phyloP scores from a whole-genome alignment of 2,888 invertebrate genomes.

The Amblyjoppa fuscipennis region DNA sequence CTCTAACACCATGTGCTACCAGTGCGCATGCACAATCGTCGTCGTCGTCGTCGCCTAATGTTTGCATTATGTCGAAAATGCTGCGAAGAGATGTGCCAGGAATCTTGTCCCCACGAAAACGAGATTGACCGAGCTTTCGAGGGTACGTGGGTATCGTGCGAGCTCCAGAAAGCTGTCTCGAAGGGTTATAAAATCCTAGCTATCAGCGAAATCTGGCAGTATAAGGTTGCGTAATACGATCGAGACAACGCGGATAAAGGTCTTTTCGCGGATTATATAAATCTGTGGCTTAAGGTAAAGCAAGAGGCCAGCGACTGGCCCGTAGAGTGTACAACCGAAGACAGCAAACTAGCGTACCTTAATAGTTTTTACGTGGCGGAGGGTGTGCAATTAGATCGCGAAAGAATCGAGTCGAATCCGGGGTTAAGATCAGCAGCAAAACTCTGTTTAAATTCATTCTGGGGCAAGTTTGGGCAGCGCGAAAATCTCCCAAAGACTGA shows the following conservation, averaged over 20 bases:
- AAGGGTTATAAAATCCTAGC: no score
- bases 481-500: slow-evolving; percentile 64
- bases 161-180: no score
- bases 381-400: slow-evolving; percentile 69
- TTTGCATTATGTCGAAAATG: not conserved
- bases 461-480: slow-evolving; percentile 68
- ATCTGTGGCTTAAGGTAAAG: slow-evolving; percentile 74
- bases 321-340: slow-evolving; percentile 24
- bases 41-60: no score
- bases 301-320: slow-evolving; percentile 74
- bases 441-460: slow-evolving; percentile 74
- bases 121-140: no score
- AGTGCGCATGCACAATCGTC: not conserved
- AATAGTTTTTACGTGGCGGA: slow-evolving; percentile 63
- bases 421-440: slow-evolving; percentile 73
- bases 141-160: no score
- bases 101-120: no score
- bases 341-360: slow-evolving; percentile 7
- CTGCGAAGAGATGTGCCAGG: not conserved
- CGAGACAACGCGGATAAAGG: slow-evolving; percentile 47
- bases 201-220: no score
- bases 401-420: slow-evolving; percentile 70
- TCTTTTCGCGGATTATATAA: slow-evolving; percentile 74
- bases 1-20: no score
- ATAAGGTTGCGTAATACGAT: slow-evolving; percentile 68